Base-by-base conservation (phyloP, 2,888 invertebrate species). In the Syritta pipiens region DNA sequence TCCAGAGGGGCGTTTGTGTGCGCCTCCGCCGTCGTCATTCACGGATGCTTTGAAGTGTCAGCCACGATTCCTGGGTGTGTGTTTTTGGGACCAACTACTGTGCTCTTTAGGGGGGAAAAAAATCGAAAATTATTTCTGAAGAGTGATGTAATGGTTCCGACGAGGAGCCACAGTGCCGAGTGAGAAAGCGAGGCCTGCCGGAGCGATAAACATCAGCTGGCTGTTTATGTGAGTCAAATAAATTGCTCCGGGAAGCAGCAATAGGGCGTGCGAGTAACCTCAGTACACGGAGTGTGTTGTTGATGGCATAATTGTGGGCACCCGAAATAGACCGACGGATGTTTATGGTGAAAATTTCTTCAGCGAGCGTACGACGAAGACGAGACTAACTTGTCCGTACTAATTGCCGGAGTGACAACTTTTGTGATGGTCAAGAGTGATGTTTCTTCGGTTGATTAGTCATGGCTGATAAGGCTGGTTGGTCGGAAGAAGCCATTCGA, bases 61-160 rank as follows among this genome's bases (percentile, higher is more conserved):
- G 17, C 37, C n/a, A n/a, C n/a, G n/a, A n/a, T n/a, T n/a, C n/a
- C n/a, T n/a, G n/a, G n/a, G n/a, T n/a, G n/a, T n/a, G n/a, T n/a
- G n/a, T n/a, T n/a, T n/a, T n/a, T n/a, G n/a, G n/a, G n/a, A n/a
- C n/a, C n/a, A n/a, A n/a, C n/a, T n/a, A n/a, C n/a, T n/a, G n/a
- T n/a, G n/a, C n/a, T n/a, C n/a, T n/a, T n/a, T n/a, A n/a, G n/a
- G n/a, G n/a, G n/a, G n/a, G n/a, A 6, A 28, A 62, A 74, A 67
- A 67, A 72, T 35, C 49, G 65, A 72, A 62, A 76, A 12, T 76
- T 69, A 69, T 76, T 76, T 71, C 51, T 17, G 46, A 59, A 46
- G 44, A 71, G 32, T 76, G 76, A 76, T 71, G 76, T 76, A 76
- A 76, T 71, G 42, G 9, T 20, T 49, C 14, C 12, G 30, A 12